Conservation (phyloP, 2,888 invertebrate genomes). For the Tryphoninae sp. region DNA sequence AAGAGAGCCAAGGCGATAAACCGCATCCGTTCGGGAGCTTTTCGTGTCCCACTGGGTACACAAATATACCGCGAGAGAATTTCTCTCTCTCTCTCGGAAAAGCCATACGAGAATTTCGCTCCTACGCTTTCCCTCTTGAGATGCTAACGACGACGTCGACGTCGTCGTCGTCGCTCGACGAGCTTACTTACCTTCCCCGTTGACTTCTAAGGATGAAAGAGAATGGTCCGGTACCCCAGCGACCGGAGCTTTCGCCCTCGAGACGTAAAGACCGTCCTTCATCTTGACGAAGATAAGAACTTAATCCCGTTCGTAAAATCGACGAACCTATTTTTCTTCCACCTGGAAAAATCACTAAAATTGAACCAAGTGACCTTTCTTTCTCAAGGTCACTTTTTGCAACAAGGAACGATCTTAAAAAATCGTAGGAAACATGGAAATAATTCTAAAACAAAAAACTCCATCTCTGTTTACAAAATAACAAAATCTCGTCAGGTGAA, state of each 20-base stretch:
- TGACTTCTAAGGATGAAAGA: background rate
- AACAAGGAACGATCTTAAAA: too few relatives aligned
- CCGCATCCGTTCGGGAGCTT: background rate
- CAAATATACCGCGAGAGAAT: background rate
- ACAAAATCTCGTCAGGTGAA: too few relatives aligned
- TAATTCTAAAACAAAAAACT: too few relatives aligned
- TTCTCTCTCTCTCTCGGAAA: background rate
- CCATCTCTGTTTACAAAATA: too few relatives aligned
- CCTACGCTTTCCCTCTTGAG: background rate
- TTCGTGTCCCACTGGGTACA: background rate
- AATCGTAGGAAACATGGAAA: too few relatives aligned
- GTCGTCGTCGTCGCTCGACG: background rate
- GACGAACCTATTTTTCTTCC: too few relatives aligned
- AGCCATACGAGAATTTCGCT: conserved; percentile 4
- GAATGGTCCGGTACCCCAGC: background rate
- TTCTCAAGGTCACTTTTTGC: too few relatives aligned
- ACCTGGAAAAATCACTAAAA: too few relatives aligned
- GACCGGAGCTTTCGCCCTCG: too few relatives aligned
- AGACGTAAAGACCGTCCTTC: background rate
- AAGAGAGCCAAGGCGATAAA: background rate
- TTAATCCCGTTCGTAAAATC: too few relatives aligned
- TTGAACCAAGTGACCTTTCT: too few relatives aligned
- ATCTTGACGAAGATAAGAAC: background rate
- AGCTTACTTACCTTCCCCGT: background rate
- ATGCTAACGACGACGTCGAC: conserved; percentile 25